Base-by-base conservation (phyloP, 2,797 vertebrate species). In the Cichlasoma orientale region DNA sequence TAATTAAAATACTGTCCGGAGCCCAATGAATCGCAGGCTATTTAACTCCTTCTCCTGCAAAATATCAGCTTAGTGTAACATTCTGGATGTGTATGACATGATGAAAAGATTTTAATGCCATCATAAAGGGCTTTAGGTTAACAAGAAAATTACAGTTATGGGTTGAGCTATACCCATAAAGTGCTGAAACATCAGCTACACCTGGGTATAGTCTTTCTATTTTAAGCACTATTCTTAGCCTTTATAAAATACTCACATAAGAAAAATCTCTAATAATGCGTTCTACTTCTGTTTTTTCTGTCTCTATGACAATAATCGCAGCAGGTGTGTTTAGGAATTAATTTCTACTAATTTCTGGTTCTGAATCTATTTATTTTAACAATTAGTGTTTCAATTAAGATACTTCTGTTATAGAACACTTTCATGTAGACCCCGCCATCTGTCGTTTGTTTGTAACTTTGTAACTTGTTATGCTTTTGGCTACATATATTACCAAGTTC, bases 1-100 rank as follows among this genome's bases (percentile, higher is more conserved):
- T 50, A 50, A 68, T 68, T 68, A 68, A 50, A 68, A 68, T 50
- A 68, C 63, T 68, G 63, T 68, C 63, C 18, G 29, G 44, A 68
- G 25, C 11, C 44, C 19, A 6, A 50, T 68, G 63, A 68, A 50
- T 68, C 44, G 50, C 63, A 68, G 44, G 8, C 18, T 50, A 27
- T 50, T 68, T 68, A 68, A 29, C 63, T 68, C 63, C 25, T 29
- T 66, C 10, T 68, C 63, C 44, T 52, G 44, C 63, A 50, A 68
- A 50, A 50, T 50, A 68, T 68, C 63, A 50, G 63, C 25, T 68
- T n/a, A 68, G 63, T 31, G 44, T 8, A 68, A 50, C 16, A 10
- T 50, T 47, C 25, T 50, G 23, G 61, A 50, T 50, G 29, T 31
- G 25, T 50, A 44, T 50, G 44, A 68, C 11, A 13, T 31, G 63